Evolutionary conservation across 2,113 vertebrate species (phyloP).

Genomic region (Brachyhypopomus occidentalis): DNA sequence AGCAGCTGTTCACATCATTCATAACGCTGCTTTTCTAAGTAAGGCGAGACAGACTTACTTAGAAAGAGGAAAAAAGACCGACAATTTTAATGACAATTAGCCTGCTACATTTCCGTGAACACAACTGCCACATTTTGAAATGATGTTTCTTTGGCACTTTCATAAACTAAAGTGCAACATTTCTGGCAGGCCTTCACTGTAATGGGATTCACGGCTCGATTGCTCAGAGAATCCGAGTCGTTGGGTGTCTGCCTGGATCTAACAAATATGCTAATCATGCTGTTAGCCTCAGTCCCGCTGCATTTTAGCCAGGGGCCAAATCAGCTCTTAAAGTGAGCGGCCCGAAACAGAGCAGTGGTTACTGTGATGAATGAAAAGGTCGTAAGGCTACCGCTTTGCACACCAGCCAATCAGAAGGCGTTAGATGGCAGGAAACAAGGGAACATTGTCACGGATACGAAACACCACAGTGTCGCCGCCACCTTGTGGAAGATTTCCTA

Average conservation of each 20-base stretch:
- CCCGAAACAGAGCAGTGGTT: not conserved
- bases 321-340: not conserved
- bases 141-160: conserved; percentile 1
- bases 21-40: not conserved
- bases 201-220: conserved; percentile 19
- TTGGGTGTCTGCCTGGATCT: not conserved
- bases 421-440: not conserved
- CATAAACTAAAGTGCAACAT: not conserved
- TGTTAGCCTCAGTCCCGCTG: conserved; percentile 14
- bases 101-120: not conserved
- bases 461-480: too few relatives aligned
- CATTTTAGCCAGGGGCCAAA: conserved; percentile 3
- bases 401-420: not conserved
- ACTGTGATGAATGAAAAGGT: not conserved
- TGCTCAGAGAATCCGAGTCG: not conserved
- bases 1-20: conserved; percentile 14
- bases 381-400: not conserved
- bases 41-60: not conserved
- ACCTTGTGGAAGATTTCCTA: too few relatives aligned
- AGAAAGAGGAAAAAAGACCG: not conserved
- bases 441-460: too few relatives aligned
- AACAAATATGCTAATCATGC: not conserved
- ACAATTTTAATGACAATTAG: conserved; percentile 1
- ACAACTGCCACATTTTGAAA: conserved; percentile 9
- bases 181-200: conserved; percentile 22